Base-by-base conservation (phyloP, 2,113 vertebrate genomes). In the Megaceryle torquata region DNA sequence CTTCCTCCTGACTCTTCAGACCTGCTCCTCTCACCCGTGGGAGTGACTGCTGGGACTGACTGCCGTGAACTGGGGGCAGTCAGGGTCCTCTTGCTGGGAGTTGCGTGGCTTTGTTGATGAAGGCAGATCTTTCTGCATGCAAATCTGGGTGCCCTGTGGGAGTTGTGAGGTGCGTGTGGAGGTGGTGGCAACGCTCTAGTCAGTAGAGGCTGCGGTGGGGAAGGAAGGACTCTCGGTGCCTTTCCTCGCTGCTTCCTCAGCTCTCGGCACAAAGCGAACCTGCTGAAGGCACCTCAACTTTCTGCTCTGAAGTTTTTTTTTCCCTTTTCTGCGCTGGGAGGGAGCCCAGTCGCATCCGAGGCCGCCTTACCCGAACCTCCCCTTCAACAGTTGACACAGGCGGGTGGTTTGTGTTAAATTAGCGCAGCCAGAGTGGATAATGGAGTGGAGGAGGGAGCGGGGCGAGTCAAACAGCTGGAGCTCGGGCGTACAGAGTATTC, bases 401-500 rank as follows among this genome's bases (percentile, higher is more conserved):
- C 92, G 10, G 91, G 81, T 26, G 6, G 95, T 82, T 96, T 88
- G 88, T 92, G 93, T 96, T 94, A 93, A 96, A 97, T 94, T 88
- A 94, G 92, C 39, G 1, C 82, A 92, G 90, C 90, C 80, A 59
- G 86, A 94, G 95, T 84, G 95, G 88, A 90, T 95, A 95, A 96
- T 83, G 95, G 96, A 88, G 93, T 88, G 95, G 95, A 95, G 95
- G 95, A 96, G 95, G 96, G 95, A 96, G 72, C 4, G 0, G 95
- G 88, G 90, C 93, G 82, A 96, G 95, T 91, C 85, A 91, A 95
- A 96, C 94, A 96, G 91, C 94, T 95, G 91, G 89, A 91, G 93
- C 87, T 92, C 57, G 22, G 65, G 87, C 29, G 63, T 72, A 82
- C 59, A 41, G 74, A 79, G 81, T 95, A 85, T 96, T 96, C 95